phyloP scores from a whole-genome alignment of 2,797 vertebrate genomes.

The Rhinoraja longicauda region DNA sequence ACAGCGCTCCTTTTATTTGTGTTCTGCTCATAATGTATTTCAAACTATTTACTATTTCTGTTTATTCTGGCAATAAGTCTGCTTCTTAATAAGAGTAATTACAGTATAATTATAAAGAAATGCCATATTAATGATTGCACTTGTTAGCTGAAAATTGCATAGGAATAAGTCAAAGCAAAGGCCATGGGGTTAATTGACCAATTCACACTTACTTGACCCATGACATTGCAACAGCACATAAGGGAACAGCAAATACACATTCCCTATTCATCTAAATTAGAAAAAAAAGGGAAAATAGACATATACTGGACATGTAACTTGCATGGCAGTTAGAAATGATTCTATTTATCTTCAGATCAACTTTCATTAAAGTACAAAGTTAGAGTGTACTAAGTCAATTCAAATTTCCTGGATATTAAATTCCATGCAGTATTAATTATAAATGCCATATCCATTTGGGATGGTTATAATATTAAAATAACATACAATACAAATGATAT shows the following conservation, averaged over 20 bases:
- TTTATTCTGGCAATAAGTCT: constrained; percentile 36
- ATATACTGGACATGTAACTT: not conserved
- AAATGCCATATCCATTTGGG: not conserved
- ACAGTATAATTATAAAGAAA: constrained; percentile 36
- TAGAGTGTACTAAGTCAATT: not conserved
- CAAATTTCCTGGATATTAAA: constrained; percentile 5
- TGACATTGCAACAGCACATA: constrained; percentile 35
- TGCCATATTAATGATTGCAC: constrained; percentile 32
- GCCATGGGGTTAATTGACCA: constrained; percentile 37
- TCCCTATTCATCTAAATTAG: constrained; percentile 27
- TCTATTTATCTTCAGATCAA: not conserved
- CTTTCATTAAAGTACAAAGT: not conserved
- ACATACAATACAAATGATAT: not conserved
- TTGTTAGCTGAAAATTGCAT: constrained; percentile 34
- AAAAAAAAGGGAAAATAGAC: not conserved
- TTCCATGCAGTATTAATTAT: constrained; percentile 10
- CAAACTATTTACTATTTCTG: constrained; percentile 38
- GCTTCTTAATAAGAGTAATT: constrained; percentile 36
- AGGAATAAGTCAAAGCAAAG: constrained; percentile 31
- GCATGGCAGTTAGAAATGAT: not conserved
- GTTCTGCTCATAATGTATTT: constrained; percentile 22
- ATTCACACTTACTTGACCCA: constrained; percentile 36
- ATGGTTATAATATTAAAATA: not conserved
- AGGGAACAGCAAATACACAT: constrained; percentile 33
- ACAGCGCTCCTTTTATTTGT: constrained; percentile 18